Base-by-base conservation (phyloP, 1,140 invertebrate species). In the Acromyrmex echinatior region DNA sequence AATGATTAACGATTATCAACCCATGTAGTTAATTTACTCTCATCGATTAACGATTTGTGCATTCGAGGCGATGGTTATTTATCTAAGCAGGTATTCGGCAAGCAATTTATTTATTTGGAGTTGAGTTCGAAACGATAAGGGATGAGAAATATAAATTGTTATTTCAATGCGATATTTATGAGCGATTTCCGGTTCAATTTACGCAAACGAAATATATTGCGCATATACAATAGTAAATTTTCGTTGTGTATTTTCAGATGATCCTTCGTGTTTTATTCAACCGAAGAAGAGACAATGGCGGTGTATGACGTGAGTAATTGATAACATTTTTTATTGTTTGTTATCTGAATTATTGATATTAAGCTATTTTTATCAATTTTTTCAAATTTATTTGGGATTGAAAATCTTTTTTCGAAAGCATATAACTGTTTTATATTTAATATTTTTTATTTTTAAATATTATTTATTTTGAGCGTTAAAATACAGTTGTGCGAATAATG, bases 1-100 rank as follows among this genome's bases (percentile, higher is more conserved):
- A 66, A 62, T 51, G 39, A 70, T 51, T 70, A 70, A 70, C 39
- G 45, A 70, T 70, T 70, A 70, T 70, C 39, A 70, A 21, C n/a
- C 18, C 39, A 21, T 10, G n/a, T 10, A 70, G 49, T 70, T 25
- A 45, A 70, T 70, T 51, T 45, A 49, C 66, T 51, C 21, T 25
- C 21, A 9, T 45, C 39, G 63, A 66, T 66, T 66, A 66, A 66
- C 63, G 63, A 70, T 70, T 70, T 7, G 66, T 28, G 39, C 66
- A 21, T 70, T 70, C 66, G 66, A 51, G 45, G 5, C 39, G 35
- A 25, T 28, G 21, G 14, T 39, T 70, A 70, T 70, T 70, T 70
- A 70, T 70, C n/a, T 39, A 70, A 70, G 66, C 39, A 70, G 39
- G 21, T 51, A 70, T 70, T 70, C 18, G 39, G 21, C 5, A 51